Conservation (phyloP, 2,797 vertebrate genomes). For the Arrhamphus sclerolepis region DNA sequence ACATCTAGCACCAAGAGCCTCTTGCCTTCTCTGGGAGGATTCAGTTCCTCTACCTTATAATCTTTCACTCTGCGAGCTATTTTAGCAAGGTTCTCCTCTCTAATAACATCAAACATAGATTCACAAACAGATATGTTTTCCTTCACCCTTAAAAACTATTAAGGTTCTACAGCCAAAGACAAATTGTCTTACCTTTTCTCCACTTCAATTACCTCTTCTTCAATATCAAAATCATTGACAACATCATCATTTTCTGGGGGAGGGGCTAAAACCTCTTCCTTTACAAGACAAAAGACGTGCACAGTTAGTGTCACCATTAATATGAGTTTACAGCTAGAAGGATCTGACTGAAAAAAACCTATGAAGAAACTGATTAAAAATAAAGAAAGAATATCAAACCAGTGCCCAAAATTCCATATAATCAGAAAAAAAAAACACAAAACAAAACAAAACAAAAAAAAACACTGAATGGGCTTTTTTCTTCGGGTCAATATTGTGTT, state of each 20-base stretch:
- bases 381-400: too few species aligned
- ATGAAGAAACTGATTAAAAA: too few species aligned
- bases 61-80: slow-evolving; percentile 97
- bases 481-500: too few species aligned
- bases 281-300: slow-evolving; percentile 58
- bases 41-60: slow-evolving; percentile 95
- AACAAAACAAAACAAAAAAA: too few species aligned
- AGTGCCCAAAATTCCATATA: too few species aligned
- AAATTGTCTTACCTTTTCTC: slow-evolving; percentile 88
- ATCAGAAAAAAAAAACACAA: too few species aligned
- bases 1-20: slow-evolving; percentile 95
- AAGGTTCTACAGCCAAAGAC: background rate
- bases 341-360: background rate
- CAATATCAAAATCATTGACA: slow-evolving; percentile 98
- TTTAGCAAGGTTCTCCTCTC: slow-evolving; percentile 98
- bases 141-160: background rate
- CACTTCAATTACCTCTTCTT: slow-evolving; percentile 98
- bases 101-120: slow-evolving; percentile 55
- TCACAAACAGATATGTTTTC: background rate
- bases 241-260: slow-evolving; percentile 98
- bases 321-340: background rate
- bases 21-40: slow-evolving; percentile 94
- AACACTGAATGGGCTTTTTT: too few species aligned
- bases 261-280: slow-evolving; percentile 97
- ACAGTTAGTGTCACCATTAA: slow-evolving; percentile 2